These are phyloP conservation scores for Drosophila arawakana DNA, from an alignment of 1,140 invertebrate genomes.

Conservation along the genomic window DNA sequence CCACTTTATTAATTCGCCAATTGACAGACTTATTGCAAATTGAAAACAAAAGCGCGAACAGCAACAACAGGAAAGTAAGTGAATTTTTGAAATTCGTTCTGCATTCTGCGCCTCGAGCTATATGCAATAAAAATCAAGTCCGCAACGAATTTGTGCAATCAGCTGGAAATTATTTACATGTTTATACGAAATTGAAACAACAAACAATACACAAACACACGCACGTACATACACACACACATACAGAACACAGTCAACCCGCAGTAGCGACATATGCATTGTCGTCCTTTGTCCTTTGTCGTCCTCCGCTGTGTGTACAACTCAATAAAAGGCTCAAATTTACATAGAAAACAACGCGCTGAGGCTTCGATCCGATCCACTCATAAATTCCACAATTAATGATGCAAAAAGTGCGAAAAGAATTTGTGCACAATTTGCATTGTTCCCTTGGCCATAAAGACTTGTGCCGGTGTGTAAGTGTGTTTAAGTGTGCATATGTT, in stretches of 20 bases:
- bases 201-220: slow-evolving; percentile 54
- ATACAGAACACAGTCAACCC: slow-evolving; percentile 6
- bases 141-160: slow-evolving; percentile 81
- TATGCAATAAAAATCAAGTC: slow-evolving; percentile 80
- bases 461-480: slow-evolving; percentile 12
- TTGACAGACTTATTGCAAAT: slow-evolving; percentile 84
- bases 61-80: slow-evolving; percentile 30
- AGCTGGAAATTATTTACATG: slow-evolving; percentile 82
- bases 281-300: slow-evolving; percentile 45
- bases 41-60: slow-evolving; percentile 82
- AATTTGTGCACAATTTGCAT: slow-evolving; percentile 67
- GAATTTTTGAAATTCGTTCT: slow-evolving; percentile 72
- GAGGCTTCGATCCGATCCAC: slow-evolving; percentile 13
- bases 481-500: slow-evolving; percentile 36
- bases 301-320: slow-evolving; percentile 47
- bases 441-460: slow-evolving; percentile 45
- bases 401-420: slow-evolving; percentile 82
- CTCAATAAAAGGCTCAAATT: slow-evolving; percentile 76
- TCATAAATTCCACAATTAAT: slow-evolving; percentile 83
- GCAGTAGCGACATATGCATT: slow-evolving; percentile 44
- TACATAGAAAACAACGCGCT: slow-evolving; percentile 70
- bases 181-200: slow-evolving; percentile 82
- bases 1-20: slow-evolving; percentile 84
- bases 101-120: slow-evolving; percentile 63
- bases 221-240: slow-evolving; percentile 30